Base-by-base conservation (phyloP, 2,113 vertebrate species). In the Delphinus delphis region DNA sequence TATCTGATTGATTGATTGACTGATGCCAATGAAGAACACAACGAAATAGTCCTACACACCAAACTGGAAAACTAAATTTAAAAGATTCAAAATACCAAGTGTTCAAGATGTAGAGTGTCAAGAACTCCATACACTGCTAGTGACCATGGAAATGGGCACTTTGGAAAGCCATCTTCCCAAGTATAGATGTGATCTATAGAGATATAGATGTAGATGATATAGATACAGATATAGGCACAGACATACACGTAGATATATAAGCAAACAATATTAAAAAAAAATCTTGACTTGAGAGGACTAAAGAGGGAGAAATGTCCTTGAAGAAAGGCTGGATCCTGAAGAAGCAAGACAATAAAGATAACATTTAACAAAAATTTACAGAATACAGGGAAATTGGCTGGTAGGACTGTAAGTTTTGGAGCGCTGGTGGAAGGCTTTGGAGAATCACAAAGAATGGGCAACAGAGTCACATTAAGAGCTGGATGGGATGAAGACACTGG, bases 71-170 rank as follows among this genome's bases (percentile, higher is more conserved):
- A 23, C 55, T 38, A 79, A 73, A 83, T 87, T 70, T 73, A n/a
- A 79, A 94, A 88, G 38, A 88, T 53, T 63, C 44, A 79, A 93
- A 88, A 36, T 79, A 36, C 6, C 38, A 96, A 90, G n/a, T 68
- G 21, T 74, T 84, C 21, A 58, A 80, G 17, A 36, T 23, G 12
- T 68, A 70, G 15, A 6, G 2, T 79, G 80, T n/a, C 5, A 13
- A 31, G 26, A 82, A 36, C 6, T 14, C 26, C 6, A 7, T 3
- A 63, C 2, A 3, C 47, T 36, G 17, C 53, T 77, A 11, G 76
- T 47, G 8, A 8, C 47, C 9, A 63, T 21, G 12, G 58, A 88
- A 86, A 60, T 6, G 25, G 25, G 53, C 70, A 55, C 41, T 60
- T 82, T 93, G 70, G 70, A 44, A 41, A 70, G 60, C 5, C 36